These are phyloP conservation scores for Dreissena rostriformis DNA, from an alignment of 1,140 invertebrate species.

Conservation along the genomic window DNA sequence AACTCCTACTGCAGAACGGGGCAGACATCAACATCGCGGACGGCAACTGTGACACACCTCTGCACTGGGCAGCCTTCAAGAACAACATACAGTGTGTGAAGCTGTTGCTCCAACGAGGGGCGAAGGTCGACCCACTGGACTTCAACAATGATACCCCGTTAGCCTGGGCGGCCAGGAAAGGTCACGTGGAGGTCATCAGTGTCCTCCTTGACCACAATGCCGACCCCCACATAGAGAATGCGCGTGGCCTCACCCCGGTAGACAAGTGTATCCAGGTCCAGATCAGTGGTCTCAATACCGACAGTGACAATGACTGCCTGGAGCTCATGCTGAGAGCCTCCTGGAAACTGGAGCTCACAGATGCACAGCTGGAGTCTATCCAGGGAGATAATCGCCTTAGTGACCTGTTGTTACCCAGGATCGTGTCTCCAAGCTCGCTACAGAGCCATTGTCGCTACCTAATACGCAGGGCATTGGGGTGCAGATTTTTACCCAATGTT, in stretches of 20 bases:
- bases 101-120: constrained; percentile 80
- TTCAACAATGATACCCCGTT: constrained; percentile 79
- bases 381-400: constrained; percentile 67
- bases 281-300: constrained; percentile 72
- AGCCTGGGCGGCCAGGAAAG: constrained; percentile 94
- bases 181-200: constrained; percentile 93
- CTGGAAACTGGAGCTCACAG: constrained; percentile 71
- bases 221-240: constrained; percentile 80
- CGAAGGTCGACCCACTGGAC: constrained; percentile 80
- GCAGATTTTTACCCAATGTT: constrained; percentile 71
- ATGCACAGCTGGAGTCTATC: constrained; percentile 61
- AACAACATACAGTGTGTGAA: constrained; percentile 77
- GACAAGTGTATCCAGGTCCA: constrained; percentile 69
- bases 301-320: constrained; percentile 73
- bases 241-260: constrained; percentile 66
- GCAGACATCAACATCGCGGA: constrained; percentile 74
- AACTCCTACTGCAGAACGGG: constrained; percentile 72
- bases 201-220: constrained; percentile 88
- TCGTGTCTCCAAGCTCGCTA: constrained; percentile 63
- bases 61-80: constrained; percentile 80
- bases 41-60: constrained; percentile 74
- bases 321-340: constrained; percentile 73
- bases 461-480: constrained; percentile 68
- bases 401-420: constrained; percentile 65
- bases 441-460: constrained; percentile 65